Evolutionary conservation across 2,113 vertebrate genomes (phyloP), one percentile per base, ranked within the genome.

Genomic region (Thalassoma bifasciatum): DNA sequence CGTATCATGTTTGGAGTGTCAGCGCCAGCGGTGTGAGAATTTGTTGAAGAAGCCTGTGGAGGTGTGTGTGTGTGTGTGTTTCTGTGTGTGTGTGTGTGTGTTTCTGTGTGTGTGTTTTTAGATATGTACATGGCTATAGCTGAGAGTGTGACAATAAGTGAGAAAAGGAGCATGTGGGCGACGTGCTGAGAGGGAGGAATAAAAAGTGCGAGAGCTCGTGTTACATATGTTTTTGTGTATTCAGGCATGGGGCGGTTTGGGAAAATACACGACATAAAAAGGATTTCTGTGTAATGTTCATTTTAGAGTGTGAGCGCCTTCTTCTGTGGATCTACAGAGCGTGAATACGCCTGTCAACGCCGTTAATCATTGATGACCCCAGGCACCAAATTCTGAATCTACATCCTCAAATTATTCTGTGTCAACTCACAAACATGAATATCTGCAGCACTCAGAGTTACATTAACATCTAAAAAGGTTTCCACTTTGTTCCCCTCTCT

Each of bases 1-100:
- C 4, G 70, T 75, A 83, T 89, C 84, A 78, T 87, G 85, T 89
- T 84, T 79, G 78, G 66, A 84, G 86, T 79, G 83, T 88, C 80
- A 79, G 66, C 46, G 72, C 38, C 74, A 70, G 76, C 49, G 64
- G 62, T 72, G 86, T 70, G 70, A 84, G 66, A 57, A 72, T 85
- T 69, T 84, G 81, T 75, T 77, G 67, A 81, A 87, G 60, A 63
- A 73, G 68, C 62, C 38, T 42, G 40, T 52, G 62, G 44, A 72
- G 62, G 44, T 58, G 26, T 63, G 51, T 57, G 46, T 17, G 46
- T 60, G 56, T 24, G 21, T 62, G 30, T 14, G 22, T 59, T 23
- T 9, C 16, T 67, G 40, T 42, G 46, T 54, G 50, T 34, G 21
- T 62, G n/a, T n/a, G n/a, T n/a, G n/a, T n/a, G n/a, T n/a, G n/a